Percentiles rank a stretch among this genome's conserved stretches.
phyloP scores from a whole-genome alignment of 2,797 vertebrate genomes.

The Luscinia luscinia region DNA sequence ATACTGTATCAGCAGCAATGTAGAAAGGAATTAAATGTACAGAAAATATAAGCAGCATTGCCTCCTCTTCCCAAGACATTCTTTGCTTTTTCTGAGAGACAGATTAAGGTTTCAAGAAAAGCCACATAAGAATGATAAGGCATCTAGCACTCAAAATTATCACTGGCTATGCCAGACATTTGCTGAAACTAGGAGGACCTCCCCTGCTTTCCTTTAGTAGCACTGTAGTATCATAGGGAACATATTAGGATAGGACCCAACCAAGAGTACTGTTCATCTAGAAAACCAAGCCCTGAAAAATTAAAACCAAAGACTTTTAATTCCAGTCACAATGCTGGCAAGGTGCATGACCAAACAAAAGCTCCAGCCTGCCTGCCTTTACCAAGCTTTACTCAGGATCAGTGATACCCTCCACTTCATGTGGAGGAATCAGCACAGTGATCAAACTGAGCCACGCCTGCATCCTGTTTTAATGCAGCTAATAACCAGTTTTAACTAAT shows the following conservation, averaged over 20 bases:
- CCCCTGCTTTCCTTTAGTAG: background rate
- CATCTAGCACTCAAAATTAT: background rate
- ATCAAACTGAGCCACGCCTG: background rate
- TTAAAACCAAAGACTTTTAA: background rate
- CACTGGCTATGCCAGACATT: background rate
- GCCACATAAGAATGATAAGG: background rate
- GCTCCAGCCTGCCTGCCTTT: fast-evolving
- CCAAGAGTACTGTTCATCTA: background rate
- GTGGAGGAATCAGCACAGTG: background rate
- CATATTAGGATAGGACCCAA: background rate
- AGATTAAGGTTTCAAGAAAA: background rate
- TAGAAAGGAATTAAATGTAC: background rate
- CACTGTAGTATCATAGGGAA: background rate
- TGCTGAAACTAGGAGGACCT: background rate
- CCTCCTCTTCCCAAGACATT: background rate
- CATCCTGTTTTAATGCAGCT: background rate
- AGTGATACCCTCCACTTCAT: background rate
- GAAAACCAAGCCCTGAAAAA: background rate
- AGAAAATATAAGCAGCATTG: background rate
- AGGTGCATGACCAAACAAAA: background rate
- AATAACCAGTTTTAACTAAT: background rate
- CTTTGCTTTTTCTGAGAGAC: background rate
- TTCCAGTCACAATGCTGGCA: background rate
- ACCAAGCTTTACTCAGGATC: background rate
- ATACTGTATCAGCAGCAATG: background rate